Conservation (phyloP, 2,797 vertebrate species). For the Balearica regulorum region DNA sequence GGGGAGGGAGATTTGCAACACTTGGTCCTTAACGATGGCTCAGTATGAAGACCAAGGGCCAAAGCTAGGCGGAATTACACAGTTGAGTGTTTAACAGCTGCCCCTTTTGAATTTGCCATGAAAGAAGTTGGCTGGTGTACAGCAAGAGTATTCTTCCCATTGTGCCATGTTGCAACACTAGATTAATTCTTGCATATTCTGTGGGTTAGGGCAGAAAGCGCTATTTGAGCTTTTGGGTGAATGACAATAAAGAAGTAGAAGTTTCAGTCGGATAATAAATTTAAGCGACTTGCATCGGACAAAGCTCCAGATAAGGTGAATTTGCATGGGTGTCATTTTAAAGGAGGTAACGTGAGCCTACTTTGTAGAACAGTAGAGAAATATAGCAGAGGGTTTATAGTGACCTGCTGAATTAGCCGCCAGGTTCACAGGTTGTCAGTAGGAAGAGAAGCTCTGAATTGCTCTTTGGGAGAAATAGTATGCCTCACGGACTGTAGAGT, state of each 20-base stretch:
- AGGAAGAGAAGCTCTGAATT: background rate
- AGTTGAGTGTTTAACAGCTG: background rate
- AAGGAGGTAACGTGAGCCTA: background rate
- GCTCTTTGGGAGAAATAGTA: background rate
- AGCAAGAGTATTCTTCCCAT: background rate
- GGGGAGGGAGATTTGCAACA: background rate
- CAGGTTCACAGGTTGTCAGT: background rate
- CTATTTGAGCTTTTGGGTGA: background rate
- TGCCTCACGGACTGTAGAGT: fast-evolving
- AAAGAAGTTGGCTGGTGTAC: background rate
- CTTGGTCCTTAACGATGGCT: background rate
- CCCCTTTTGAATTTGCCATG: background rate
- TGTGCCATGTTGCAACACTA: background rate
- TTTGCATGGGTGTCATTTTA: background rate
- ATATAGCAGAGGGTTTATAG: background rate
- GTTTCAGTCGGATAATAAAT: background rate
- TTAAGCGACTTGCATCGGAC: background rate
- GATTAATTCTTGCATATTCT: background rate
- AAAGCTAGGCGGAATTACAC: background rate
- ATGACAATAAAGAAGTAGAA: background rate
- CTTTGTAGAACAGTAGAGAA: background rate
- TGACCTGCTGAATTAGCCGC: background rate
- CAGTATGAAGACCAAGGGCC: background rate
- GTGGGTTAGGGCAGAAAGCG: background rate
- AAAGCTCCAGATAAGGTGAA: background rate